Conservation (phyloP, 2,113 vertebrate genomes). For the Psilopsiagon aurifrons region DNA sequence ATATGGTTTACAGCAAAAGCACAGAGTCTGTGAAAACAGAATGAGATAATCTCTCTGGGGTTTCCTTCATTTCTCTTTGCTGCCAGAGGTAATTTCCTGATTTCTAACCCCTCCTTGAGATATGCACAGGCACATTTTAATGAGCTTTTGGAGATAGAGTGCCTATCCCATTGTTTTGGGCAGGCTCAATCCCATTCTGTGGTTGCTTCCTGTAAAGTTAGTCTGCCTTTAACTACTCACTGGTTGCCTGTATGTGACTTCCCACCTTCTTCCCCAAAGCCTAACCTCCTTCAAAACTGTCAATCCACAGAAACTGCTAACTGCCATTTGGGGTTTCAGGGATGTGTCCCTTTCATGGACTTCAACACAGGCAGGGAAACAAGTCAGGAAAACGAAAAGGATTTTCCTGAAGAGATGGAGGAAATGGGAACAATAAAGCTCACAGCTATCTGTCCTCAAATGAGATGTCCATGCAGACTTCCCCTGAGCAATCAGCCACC, state of each 20-base stretch:
- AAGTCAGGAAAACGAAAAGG: not conserved
- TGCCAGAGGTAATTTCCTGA: slow-evolving; percentile 3
- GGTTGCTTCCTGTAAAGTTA: not conserved
- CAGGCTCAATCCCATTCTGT: not conserved
- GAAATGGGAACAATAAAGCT: not conserved
- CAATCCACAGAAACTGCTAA: not conserved
- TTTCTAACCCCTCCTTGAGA: not conserved
- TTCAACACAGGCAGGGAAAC: not conserved
- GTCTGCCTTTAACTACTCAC: not conserved
- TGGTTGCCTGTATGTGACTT: not conserved
- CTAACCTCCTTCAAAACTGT: not conserved
- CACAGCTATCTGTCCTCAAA: not conserved
- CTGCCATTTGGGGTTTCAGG: not conserved
- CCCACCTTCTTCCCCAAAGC: not conserved
- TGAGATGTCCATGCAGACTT: not conserved
- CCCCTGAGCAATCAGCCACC: not conserved
- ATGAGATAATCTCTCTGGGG: not conserved
- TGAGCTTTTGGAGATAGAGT: not conserved
- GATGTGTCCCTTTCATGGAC: not conserved
- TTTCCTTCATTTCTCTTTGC: not conserved
- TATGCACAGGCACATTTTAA: not conserved
- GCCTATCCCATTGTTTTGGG: not conserved
- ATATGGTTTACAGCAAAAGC: not conserved
- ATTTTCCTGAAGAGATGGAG: not conserved
- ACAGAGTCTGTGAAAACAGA: not conserved